phyloP scores from a whole-genome alignment of 1,140 invertebrate genomes.

The Odontomachus brunneus region DNA sequence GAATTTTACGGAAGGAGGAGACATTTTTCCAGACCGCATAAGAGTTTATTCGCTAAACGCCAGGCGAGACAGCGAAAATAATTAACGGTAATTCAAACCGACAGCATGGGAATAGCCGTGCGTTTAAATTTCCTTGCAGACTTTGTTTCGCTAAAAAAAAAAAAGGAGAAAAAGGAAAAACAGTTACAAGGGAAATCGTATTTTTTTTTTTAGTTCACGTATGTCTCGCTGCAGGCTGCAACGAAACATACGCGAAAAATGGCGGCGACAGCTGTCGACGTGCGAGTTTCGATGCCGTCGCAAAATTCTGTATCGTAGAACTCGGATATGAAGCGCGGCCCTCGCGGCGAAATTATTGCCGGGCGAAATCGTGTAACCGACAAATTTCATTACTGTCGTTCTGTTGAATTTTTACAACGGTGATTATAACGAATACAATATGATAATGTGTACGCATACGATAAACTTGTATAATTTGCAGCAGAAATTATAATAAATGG shows the following conservation, averaged over 20 bases:
- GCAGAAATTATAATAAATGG: not conserved
- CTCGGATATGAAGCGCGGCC: constrained; percentile 44
- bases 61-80: not conserved
- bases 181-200: constrained; percentile 31
- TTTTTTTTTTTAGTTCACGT: constrained; percentile 26
- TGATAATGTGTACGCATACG: not conserved
- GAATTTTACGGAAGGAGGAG: not conserved
- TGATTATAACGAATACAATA: constrained; percentile 8
- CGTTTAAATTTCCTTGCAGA: constrained; percentile 73
- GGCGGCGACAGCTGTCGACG: constrained; percentile 58
- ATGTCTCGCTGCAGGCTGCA: constrained; percentile 44
- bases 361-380: constrained; percentile 1
- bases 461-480: constrained; percentile 12
- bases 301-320: constrained; percentile 49
- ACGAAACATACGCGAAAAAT: constrained; percentile 58
- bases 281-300: constrained; percentile 54
- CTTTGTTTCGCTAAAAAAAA: constrained; percentile 61
- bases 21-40: not conserved
- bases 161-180: constrained; percentile 19
- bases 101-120: not conserved
- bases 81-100: constrained; percentile 18
- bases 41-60: not conserved
- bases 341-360: constrained; percentile 44
- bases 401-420: constrained; percentile 3
- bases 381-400: not conserved